phyloP scores from a whole-genome alignment of 2,113 vertebrate genomes.

The Atlantisia rogersi region DNA sequence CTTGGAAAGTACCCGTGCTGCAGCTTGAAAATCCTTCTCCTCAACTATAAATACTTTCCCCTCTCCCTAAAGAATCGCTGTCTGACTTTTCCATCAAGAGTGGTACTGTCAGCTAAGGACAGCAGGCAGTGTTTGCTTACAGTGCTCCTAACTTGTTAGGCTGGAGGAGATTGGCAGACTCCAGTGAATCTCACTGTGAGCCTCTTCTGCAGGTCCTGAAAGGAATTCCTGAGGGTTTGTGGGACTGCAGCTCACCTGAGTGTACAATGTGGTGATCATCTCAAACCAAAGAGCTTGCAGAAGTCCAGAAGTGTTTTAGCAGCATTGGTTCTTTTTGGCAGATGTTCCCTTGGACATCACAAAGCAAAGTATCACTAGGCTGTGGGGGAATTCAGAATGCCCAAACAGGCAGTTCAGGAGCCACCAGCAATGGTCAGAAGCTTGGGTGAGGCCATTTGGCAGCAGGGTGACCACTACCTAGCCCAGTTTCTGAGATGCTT shows the following conservation, averaged over 20 bases:
- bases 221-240: background rate
- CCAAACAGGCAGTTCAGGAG: background rate
- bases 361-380: background rate
- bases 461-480: background rate
- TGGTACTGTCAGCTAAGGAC: background rate
- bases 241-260: background rate
- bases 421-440: background rate
- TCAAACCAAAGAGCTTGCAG: background rate
- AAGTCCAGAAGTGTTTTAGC: background rate
- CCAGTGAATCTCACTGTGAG: background rate
- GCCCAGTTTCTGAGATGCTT: background rate
- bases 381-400: background rate
- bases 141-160: background rate
- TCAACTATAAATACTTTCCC: background rate
- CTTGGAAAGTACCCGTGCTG: background rate
- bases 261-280: background rate
- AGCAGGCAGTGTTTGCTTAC: background rate
- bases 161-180: background rate
- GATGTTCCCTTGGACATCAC: background rate
- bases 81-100: background rate
- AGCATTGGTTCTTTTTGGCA: background rate
- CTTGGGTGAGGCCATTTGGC: accelerated
- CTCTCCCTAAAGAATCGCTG: background rate
- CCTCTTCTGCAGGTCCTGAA: background rate
- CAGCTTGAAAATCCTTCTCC: background rate